Evolutionary conservation across 2,888 invertebrate genomes (phyloP).

Genomic region (Pecten maximus): DNA sequence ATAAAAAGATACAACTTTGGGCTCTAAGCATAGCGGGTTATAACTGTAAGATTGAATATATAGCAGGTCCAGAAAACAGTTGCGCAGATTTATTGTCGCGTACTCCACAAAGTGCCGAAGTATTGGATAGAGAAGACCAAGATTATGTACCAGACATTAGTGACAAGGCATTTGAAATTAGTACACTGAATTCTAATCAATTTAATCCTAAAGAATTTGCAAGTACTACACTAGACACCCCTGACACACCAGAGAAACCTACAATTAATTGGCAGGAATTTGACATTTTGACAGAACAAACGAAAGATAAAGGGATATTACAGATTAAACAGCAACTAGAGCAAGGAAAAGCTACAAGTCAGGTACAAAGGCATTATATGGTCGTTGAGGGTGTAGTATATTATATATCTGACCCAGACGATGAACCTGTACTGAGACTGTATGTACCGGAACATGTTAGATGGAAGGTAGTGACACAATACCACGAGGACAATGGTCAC

Average conservation of each 20-base stretch:
- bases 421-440: slow-evolving; percentile 42
- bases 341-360: slow-evolving; percentile 37
- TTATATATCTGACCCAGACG: slow-evolving; percentile 46
- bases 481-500: no score
- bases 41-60: slow-evolving; percentile 35
- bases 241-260: not conserved
- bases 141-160: slow-evolving; percentile 27
- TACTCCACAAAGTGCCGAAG: not conserved
- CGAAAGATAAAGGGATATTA: slow-evolving; percentile 13
- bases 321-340: slow-evolving; percentile 2
- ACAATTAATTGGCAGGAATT: not conserved
- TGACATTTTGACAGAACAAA: slow-evolving; percentile 45
- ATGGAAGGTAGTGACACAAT: not conserved
- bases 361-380: slow-evolving; percentile 27
- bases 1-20: slow-evolving; percentile 45
- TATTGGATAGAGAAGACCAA: not conserved
- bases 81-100: slow-evolving; percentile 36
- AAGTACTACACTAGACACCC: not conserved
- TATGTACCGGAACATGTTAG: slow-evolving; percentile 42
- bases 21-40: slow-evolving; percentile 37
- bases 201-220: not conserved
- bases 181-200: slow-evolving; percentile 31
- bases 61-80: slow-evolving; percentile 24
- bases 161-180: slow-evolving; percentile 39
- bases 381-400: slow-evolving; percentile 45